Evolutionary conservation across 2,113 vertebrate species (phyloP).

Genomic region (Amazona vittata): DNA sequence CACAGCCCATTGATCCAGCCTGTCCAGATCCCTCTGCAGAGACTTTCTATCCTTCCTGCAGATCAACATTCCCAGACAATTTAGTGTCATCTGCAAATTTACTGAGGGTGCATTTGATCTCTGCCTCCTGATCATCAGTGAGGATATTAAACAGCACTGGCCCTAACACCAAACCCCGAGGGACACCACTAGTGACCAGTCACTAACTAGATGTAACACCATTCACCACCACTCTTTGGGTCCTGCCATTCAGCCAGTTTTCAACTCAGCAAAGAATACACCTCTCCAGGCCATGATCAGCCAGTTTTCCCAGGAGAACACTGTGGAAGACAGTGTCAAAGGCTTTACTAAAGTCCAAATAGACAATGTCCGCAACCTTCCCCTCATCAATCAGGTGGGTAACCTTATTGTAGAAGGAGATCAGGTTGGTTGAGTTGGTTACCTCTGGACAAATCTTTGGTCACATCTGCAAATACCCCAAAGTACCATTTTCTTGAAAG

Average conservation of each 20-base stretch:
- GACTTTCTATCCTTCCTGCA: neutral
- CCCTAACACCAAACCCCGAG: neutral
- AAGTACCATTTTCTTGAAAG: neutral
- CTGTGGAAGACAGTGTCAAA: neutral
- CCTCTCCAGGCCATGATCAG: neutral
- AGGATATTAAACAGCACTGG: neutral
- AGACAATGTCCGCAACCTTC: neutral
- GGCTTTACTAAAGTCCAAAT: neutral
- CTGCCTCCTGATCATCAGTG: neutral
- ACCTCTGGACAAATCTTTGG: neutral
- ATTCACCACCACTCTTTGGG: neutral
- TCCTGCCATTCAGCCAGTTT: neutral
- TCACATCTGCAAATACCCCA: neutral
- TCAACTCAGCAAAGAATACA: neutral
- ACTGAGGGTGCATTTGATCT: neutral
- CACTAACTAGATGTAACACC: neutral
- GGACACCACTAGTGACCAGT: neutral
- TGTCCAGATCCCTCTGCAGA: neutral
- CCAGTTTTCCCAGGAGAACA: neutral
- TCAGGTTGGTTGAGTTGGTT: neutral
- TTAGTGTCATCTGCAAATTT: neutral
- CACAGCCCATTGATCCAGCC: neutral
- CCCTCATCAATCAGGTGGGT: neutral
- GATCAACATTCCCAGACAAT: neutral
- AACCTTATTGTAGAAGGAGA: neutral